Conservation (phyloP, 2,888 invertebrate species). For the Phaonia tiefii region DNA sequence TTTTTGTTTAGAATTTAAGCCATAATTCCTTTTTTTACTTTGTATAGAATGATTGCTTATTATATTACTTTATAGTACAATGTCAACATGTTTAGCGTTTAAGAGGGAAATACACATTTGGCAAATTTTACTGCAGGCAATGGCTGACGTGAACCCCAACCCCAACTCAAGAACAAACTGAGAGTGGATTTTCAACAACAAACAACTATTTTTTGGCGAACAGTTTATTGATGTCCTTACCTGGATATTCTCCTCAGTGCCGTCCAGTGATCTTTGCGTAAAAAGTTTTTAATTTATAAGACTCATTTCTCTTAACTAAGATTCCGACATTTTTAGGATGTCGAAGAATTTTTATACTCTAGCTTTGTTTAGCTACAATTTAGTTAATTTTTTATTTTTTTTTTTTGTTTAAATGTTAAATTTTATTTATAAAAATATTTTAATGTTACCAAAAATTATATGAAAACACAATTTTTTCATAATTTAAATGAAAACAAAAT, state of each 20-base stretch:
- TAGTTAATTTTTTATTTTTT: slow-evolving; percentile 45
- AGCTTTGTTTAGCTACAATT: slow-evolving; percentile 62
- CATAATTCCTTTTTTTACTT: slow-evolving; percentile 11
- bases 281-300: background rate
- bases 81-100: slow-evolving; percentile 27
- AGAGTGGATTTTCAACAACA: no score
- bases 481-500: slow-evolving; percentile 17
- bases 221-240: no score
- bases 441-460: slow-evolving; percentile 44
- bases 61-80: slow-evolving; percentile 11
- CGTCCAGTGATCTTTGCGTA: slow-evolving; percentile 25
- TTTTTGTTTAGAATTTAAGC: slow-evolving; percentile 17
- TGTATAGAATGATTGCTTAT: slow-evolving; percentile 17
- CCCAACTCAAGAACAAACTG: background rate
- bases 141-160: background rate
- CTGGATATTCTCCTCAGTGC: background rate
- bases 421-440: background rate
- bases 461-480: slow-evolving; percentile 22
- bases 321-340: background rate
- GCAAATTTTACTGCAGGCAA: background rate
- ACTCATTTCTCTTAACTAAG: background rate
- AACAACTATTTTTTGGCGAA: no score
- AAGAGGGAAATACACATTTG: slow-evolving; percentile 19
- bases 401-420: background rate
- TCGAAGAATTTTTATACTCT: slow-evolving; percentile 32